Percentiles rank a stretch among this genome's conserved stretches.
These are phyloP conservation scores for Dicentrarchus labrax DNA, from an alignment of 2,113 vertebrate species.

Conservation along the genomic window DNA sequence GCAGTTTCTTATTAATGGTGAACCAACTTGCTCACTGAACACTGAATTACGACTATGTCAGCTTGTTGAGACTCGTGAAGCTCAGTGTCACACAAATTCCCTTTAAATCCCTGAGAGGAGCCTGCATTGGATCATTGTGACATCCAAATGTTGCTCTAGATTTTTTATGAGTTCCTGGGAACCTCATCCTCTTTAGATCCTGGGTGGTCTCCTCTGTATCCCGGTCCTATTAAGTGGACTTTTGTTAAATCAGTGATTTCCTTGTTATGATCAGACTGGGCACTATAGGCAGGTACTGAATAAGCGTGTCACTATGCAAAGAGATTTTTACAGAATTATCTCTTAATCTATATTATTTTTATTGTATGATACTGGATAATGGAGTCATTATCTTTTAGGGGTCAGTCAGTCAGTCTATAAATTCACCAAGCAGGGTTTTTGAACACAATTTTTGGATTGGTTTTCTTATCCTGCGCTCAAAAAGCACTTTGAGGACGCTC, in stretches of 20 bases:
- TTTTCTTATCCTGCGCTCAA: background rate
- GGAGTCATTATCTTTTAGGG: background rate
- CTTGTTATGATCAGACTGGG: slow-evolving; percentile 22
- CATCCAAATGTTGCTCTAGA: slow-evolving; percentile 57
- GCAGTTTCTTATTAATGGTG: slow-evolving; percentile 10
- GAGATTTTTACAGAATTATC: background rate
- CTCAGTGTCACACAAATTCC: slow-evolving; percentile 28
- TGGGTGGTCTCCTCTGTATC: slow-evolving; percentile 68
- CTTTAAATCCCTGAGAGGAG: slow-evolving; percentile 23
- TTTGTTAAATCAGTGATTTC: slow-evolving; percentile 36
- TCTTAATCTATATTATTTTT: background rate
- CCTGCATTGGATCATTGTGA: slow-evolving; percentile 63
- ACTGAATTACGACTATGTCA: slow-evolving; percentile 22
- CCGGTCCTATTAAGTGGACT: slow-evolving; percentile 33
- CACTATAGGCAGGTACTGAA: background rate
- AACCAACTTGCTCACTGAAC: slow-evolving; percentile 31
- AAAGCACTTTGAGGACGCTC: background rate
- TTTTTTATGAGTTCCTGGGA: slow-evolving; percentile 61
- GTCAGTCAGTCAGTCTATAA: background rate
- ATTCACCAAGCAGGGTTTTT: background rate
- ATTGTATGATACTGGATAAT: background rate
- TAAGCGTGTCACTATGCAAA: background rate
- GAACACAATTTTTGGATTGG: background rate
- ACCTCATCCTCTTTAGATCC: slow-evolving; percentile 32
- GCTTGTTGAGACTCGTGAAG: slow-evolving; percentile 5